Base-by-base conservation (phyloP, 2,797 vertebrate genomes). In the Nyctalus aviator region DNA sequence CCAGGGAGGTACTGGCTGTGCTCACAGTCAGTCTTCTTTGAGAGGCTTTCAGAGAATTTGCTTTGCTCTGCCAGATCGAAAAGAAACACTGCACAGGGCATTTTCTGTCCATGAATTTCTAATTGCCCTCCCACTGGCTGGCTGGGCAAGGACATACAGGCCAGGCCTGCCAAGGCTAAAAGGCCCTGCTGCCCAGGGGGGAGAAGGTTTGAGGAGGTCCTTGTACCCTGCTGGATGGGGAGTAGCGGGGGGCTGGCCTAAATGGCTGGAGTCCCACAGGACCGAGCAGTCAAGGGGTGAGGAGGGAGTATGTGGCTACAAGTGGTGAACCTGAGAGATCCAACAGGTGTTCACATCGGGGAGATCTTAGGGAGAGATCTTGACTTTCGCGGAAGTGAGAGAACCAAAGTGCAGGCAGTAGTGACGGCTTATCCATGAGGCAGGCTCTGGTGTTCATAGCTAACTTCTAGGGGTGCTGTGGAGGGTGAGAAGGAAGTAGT, bases 71-170 rank as follows among this genome's bases (percentile, higher is more conserved):
- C 62, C 64, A 57, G 77, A 13, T 68, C 5, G 8, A 86, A 73
- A 81, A 46, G 75, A 90, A 83, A 73, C 83, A 66, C 9, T 15
- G 48, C 12, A 0, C 46, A 15, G 37, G 62, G 41, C 76, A 79
- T 73, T 68, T 91, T 59, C 57, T 77, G 84, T 59, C 14, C 25
- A 14, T 53, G 69, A 37, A 83, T 91, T 81, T 85, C 50, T 78
- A 72, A 76, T 50, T 59, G 57, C 53, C 6, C 37, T 41, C 55
- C 25, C n/a, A 2, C 41, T 35, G 64, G 55, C 62, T 21, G 37
- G 32, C 44, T 71, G 68, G 82, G 68, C 72, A 94, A 77, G 73
- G 68, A 81, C 0, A 0, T 5, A 37, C 23, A 25, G 41, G 27
- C 25, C 73, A 48, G 11, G 8, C 25, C 30, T 53, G 66, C 69